phyloP scores from a whole-genome alignment of 2,888 invertebrate genomes.

The Nomada fucata region DNA sequence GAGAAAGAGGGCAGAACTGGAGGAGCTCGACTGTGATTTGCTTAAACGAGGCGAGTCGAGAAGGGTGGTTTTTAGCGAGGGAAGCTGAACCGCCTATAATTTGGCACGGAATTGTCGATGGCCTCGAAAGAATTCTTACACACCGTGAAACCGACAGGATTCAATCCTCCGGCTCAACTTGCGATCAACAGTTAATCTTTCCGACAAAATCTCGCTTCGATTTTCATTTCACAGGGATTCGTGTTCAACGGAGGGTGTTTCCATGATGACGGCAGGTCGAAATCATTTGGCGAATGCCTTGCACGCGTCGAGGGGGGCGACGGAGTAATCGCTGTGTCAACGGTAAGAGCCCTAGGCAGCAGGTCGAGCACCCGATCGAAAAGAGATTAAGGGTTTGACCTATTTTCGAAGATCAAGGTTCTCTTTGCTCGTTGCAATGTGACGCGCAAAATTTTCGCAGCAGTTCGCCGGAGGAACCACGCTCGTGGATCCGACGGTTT shows the following conservation, averaged over 20 bases:
- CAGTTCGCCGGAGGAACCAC: too few relatives aligned
- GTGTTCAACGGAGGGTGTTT: not conserved
- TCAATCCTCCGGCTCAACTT: not conserved
- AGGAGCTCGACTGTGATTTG: constrained; percentile 26
- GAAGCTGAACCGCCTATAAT: not conserved
- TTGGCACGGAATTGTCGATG: not conserved
- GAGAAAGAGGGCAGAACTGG: not conserved
- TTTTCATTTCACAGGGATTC: not conserved
- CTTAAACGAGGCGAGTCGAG: constrained; percentile 22
- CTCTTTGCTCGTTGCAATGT: not conserved
- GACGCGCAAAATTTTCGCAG: not conserved
- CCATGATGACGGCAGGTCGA: not conserved
- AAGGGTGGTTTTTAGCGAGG: constrained; percentile 3
- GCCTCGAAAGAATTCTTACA: not conserved
- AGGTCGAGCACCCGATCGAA: constrained; percentile 24
- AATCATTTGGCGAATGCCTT: constrained; percentile 38
- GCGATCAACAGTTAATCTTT: too few relatives aligned
- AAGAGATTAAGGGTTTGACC: constrained; percentile 23
- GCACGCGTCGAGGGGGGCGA: constrained; percentile 25
- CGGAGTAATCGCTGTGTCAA: constrained; percentile 54
- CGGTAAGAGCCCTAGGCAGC: constrained; percentile 14
- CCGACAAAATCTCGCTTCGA: too few relatives aligned
- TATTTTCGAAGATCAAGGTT: constrained; percentile 30
- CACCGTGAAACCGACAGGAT: not conserved
- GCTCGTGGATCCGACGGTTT: too few relatives aligned